A percentile compares a stretch with the other conserved stretches of the same genome.
Conservation (phyloP, 2,888 invertebrate genomes). For the Acanthosepion esculentum region DNA sequence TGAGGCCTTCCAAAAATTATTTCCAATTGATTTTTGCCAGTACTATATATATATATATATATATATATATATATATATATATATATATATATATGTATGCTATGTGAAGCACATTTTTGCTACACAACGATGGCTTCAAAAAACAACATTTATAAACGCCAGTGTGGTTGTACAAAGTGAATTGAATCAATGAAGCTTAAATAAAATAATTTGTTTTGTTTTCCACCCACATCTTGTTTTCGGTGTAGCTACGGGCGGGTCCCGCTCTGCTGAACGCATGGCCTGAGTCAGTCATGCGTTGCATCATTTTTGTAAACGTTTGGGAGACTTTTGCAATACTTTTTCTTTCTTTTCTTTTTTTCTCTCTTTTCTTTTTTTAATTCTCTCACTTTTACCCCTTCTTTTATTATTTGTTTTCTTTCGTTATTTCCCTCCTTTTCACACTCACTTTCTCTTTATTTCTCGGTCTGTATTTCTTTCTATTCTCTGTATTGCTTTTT, state of each 20-base stretch:
- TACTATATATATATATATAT: no score
- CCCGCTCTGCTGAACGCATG: not conserved
- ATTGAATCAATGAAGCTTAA: not conserved
- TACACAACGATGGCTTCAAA: not conserved
- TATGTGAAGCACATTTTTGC: not conserved
- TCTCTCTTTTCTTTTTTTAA: not conserved
- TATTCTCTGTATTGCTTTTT: not conserved
- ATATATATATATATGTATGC: not conserved
- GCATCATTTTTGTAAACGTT: not conserved
- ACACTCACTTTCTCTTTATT: not conserved
- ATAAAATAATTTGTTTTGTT: slow-evolving; percentile 1
- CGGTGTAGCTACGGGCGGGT: not conserved
- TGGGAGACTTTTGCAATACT: not conserved
- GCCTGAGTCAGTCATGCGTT: not conserved
- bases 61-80: no score
- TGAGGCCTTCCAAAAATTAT: no score
- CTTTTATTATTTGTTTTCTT: not conserved
- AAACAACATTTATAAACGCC: not conserved
- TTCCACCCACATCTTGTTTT: slow-evolving; percentile 1
- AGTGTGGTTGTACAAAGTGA: not conserved
- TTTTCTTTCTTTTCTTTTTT: not conserved
- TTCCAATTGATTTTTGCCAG: no score
- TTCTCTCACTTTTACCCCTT: not conserved
- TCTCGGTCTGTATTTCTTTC: not conserved
- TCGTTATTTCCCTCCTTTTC: not conserved